phyloP scores from a whole-genome alignment of 2,113 vertebrate genomes.

The Lepisosteus oculatus region DNA sequence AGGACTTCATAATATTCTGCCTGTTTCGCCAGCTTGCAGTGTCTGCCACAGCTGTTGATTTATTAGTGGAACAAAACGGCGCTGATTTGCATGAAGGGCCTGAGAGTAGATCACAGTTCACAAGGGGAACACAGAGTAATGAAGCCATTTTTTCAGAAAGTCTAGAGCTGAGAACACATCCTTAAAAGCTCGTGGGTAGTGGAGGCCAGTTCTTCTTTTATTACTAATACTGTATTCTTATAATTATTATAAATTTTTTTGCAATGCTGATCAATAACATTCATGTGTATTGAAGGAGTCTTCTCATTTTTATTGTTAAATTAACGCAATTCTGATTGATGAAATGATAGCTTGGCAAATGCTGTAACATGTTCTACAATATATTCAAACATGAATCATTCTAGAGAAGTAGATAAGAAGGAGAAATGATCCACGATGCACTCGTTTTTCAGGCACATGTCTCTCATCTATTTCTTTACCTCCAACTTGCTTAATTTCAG shows the following conservation, averaged over 20 bases:
- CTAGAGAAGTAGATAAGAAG: too few relatives aligned
- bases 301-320: constrained; percentile 36
- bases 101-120: constrained; percentile 1
- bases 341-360: constrained; percentile 46
- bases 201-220: constrained; percentile 45
- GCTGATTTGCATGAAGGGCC: not conserved
- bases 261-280: too few relatives aligned
- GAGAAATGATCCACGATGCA: too few relatives aligned
- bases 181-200: constrained; percentile 25
- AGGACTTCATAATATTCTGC: not conserved
- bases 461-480: not conserved
- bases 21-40: not conserved
- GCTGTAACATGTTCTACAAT: constrained; percentile 3
- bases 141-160: constrained; percentile 2
- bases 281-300: constrained; percentile 50
- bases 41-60: not conserved
- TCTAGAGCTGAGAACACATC: constrained; percentile 32
- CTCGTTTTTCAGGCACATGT: too few relatives aligned
- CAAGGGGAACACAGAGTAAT: not conserved
- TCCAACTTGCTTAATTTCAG: not conserved
- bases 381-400: too few relatives aligned
- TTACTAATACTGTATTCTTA: constrained; percentile 40
- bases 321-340: constrained; percentile 13
- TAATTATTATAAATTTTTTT: too few relatives aligned
- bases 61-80: constrained; percentile 26